A percentile compares a stretch with the other conserved stretches of the same genome.
These are phyloP conservation scores for Phaenicophaeus curvirostris DNA, from an alignment of 2,797 vertebrate species.

Conservation along the genomic window DNA sequence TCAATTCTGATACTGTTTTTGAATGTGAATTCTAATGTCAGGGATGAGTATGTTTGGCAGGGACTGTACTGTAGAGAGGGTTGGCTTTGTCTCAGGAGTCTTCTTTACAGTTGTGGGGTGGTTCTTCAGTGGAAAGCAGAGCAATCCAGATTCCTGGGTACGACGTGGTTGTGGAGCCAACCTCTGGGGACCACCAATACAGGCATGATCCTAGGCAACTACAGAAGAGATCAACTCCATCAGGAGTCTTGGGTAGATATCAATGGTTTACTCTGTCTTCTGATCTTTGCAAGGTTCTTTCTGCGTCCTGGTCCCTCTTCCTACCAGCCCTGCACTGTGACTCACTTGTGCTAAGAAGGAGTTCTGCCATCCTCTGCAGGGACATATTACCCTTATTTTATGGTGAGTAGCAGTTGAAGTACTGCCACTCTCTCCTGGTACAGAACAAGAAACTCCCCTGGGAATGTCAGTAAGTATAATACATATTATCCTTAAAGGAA, in stretches of 20 bases:
- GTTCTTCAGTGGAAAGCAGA: not conserved
- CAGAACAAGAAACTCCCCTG: not conserved
- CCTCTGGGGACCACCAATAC: not conserved
- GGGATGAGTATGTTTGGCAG: not conserved
- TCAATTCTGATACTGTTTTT: not conserved
- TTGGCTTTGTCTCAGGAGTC: not conserved
- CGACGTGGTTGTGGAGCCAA: rapidly evolving
- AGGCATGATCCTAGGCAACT: not conserved
- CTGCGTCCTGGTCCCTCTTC: not conserved
- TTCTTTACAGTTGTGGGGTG: not conserved
- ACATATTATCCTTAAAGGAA: not conserved
- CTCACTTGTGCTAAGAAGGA: not conserved
- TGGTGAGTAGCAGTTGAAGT: not conserved
- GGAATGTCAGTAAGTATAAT: not conserved
- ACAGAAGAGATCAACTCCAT: not conserved
- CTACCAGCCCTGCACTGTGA: not conserved
- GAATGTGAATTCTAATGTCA: not conserved
- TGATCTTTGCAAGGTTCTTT: not conserved
- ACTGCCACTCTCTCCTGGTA: not conserved
- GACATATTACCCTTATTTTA: not conserved
- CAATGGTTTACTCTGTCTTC: not conserved
- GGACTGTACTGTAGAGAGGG: not conserved
- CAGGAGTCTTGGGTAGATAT: not conserved
- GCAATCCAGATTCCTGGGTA: not conserved
- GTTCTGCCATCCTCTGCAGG: not conserved